A percentile compares a stretch with the other conserved stretches of the same genome.
Evolutionary conservation across 2,797 vertebrate genomes (phyloP).

Genomic region (Phoebastria nigripes): DNA sequence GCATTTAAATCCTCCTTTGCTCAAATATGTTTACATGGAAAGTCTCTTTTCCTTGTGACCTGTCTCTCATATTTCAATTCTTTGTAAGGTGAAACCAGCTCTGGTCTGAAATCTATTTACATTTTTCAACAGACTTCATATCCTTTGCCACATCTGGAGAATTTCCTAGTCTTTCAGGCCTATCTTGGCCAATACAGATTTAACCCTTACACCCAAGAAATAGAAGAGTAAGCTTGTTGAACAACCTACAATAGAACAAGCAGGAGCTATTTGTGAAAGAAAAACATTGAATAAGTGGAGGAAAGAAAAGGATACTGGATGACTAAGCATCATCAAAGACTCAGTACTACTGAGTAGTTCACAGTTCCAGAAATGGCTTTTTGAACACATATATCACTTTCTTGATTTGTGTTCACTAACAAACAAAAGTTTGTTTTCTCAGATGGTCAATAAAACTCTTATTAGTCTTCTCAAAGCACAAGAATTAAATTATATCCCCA

Average conservation of each 20-base stretch:
- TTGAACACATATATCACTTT: neutral
- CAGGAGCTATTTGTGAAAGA: neutral
- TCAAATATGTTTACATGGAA: neutral
- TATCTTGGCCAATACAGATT: neutral
- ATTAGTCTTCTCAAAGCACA: neutral
- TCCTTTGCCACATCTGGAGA: neutral
- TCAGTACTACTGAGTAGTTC: neutral
- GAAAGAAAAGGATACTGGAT: neutral
- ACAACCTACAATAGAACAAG: neutral
- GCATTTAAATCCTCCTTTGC: neutral
- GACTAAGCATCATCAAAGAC: neutral
- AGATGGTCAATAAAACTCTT: neutral
- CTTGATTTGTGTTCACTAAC: neutral
- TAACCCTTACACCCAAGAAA: neutral
- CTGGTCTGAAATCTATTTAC: neutral
- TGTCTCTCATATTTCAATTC: neutral
- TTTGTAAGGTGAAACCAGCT: neutral
- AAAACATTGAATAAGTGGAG: neutral
- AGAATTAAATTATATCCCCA: neutral
- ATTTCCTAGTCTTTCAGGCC: neutral
- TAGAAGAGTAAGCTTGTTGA: neutral
- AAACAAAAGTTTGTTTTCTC: neutral
- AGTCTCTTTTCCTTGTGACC: neutral
- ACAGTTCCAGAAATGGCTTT: neutral
- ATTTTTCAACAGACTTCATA: neutral